Base-by-base conservation (phyloP, 2,797 vertebrate species). In the Pangasius djambal region DNA sequence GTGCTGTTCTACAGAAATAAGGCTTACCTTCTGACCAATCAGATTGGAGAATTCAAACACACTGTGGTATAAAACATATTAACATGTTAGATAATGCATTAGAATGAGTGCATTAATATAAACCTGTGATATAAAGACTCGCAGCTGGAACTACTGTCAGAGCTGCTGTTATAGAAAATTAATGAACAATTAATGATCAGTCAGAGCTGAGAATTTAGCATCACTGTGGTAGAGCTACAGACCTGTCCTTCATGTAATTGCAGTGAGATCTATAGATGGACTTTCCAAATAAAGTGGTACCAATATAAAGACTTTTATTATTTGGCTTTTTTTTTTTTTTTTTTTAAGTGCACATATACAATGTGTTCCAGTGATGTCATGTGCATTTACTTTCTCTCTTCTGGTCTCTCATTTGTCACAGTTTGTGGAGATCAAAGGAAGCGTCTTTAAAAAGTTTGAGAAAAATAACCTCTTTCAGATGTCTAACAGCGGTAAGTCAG, bases 351-450 rank as follows among this genome's bases (percentile, higher is more conserved):
- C 20, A 48, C 37, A 75, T 18, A 5, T 44, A 13, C 22, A 15
- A 15, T 69, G 61, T 57, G 10, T 31, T 88, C 40, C 72, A 87
- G 75, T 7, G 55, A 6, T 0, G 48, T 87, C 82, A 57, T 52
- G 8, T 31, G 63, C 8, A 7, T 8, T 88, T 70, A 85, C 1
- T 28, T 57, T 37, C 18, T 63, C 9, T 72, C 8, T 84, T 22
- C 50, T 55, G 2, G 50, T 63, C 25, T 55, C 44, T 40, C 31
- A 0, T 67, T n/a, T 34, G 15, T 87, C 94, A 89, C 96, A 99
- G 98, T 99, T 99, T 83, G 98, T 99, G 92, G 98, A 99, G 96
- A 99, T 99, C 95, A 99, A 99, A 96, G 98, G 98, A 95, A 99
- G 98, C 22, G 98, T 99, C 91, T 99, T 99, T 94, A 99, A 99